These are phyloP conservation scores for Neosalanx taihuensis DNA, from an alignment of 2,797 vertebrate genomes.

Conservation along the genomic window DNA sequence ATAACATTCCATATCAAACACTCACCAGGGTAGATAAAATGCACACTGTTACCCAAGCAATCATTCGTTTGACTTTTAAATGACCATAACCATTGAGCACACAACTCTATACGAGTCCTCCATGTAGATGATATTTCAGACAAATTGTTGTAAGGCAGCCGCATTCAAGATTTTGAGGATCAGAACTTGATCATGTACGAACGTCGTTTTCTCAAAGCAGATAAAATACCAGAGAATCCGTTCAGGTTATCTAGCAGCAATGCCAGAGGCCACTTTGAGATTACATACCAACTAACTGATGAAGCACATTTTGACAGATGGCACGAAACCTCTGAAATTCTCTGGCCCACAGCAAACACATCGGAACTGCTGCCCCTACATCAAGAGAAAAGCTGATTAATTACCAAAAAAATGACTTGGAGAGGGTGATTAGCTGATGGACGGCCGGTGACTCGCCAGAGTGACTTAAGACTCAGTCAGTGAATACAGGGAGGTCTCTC, in stretches of 20 bases:
- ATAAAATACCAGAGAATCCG: neutral
- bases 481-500: constrained; percentile 78
- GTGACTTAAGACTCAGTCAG: constrained; percentile 74
- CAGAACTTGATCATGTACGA: neutral
- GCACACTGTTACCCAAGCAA: constrained; percentile 39
- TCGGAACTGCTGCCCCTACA: constrained; percentile 30
- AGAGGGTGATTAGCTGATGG: constrained; percentile 69
- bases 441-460: constrained; percentile 70
- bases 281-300: constrained; percentile 22
- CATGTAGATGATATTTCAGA: neutral
- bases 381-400: constrained; percentile 71
- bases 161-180: constrained; percentile 8
- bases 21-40: constrained; percentile 10
- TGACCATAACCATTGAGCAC: too few species aligned
- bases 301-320: constrained; percentile 28
- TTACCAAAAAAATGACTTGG: constrained; percentile 67
- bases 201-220: neutral
- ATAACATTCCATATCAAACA: constrained; percentile 60
- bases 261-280: constrained; percentile 14
- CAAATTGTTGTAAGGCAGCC: neutral
- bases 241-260: constrained; percentile 2
- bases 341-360: constrained; percentile 38
- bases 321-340: constrained; percentile 28
- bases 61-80: constrained; percentile 8
- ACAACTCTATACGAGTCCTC: neutral